Percentiles rank a stretch among this genome's conserved stretches.
phyloP scores from a whole-genome alignment of 2,797 vertebrate species.

The Sebastes taczanowskii region DNA sequence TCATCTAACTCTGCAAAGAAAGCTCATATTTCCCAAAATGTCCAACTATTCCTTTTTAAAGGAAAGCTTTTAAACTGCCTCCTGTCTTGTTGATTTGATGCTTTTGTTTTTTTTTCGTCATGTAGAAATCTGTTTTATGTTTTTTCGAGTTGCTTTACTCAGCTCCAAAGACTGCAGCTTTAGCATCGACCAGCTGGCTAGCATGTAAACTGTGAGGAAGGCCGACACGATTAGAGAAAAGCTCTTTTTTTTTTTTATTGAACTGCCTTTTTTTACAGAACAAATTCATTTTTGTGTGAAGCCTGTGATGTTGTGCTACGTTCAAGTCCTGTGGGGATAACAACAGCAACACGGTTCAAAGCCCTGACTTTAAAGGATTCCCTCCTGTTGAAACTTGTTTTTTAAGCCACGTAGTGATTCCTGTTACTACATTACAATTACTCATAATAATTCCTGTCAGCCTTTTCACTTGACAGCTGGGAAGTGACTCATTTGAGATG shows the following conservation, averaged over 20 bases:
- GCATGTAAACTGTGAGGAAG: constrained; percentile 27
- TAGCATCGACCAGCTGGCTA: constrained; percentile 11
- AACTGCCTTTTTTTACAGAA: constrained; percentile 47
- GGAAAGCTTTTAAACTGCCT: constrained; percentile 27
- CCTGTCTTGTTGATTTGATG: constrained; percentile 9
- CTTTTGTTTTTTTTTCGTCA: neutral
- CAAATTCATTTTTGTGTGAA: constrained; percentile 32
- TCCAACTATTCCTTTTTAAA: neutral
- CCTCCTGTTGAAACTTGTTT: neutral
- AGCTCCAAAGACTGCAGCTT: constrained; percentile 26
- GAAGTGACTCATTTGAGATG: neutral
- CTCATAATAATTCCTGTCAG: neutral
- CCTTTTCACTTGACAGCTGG: constrained; percentile 1
- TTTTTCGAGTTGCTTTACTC: constrained; percentile 4
- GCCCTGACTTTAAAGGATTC: neutral
- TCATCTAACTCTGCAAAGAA: neutral
- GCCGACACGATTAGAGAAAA: neutral
- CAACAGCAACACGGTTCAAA: neutral
- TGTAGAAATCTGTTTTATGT: constrained; percentile 4
- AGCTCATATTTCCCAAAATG: constrained; percentile 15
- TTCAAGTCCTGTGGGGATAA: constrained; percentile 28
- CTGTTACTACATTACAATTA: neutral
- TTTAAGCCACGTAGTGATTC: neutral
- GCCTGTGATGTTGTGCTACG: constrained; percentile 35
- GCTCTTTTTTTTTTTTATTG: constrained; percentile 10